Base-by-base conservation (phyloP, 2,113 vertebrate genomes). In the Actenoides hombroni region DNA sequence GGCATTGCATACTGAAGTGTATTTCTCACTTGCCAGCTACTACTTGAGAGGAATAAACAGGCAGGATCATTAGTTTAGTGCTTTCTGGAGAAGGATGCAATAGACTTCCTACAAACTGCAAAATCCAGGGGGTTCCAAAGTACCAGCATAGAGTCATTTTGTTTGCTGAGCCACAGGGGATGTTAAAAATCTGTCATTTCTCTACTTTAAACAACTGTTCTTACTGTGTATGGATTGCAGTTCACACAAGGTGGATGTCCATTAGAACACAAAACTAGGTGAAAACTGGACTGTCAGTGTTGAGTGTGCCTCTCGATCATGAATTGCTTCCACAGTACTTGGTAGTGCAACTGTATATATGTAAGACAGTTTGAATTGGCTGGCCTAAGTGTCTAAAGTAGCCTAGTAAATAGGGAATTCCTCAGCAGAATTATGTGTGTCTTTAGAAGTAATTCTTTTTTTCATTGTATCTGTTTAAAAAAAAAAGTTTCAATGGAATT, bases 41-140 rank as follows among this genome's bases (percentile, higher is more conserved):
- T 92, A 14, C 83, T 96, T 93, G 88, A 92, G 92, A 86, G 88
- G 85, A 90, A 6, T 12, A 29, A 86, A 39, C 51, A 81, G 48
- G 26, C 64, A 83, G 59, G 51, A 90, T 93, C 71, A 60, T 86
- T 73, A 67, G n/a, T 88, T 81, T 91, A 87, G 90, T 90, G 35
- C 90, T 80, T 80, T 83, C 39, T 70, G 82, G 63, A 90, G 90
- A 74, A 85, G 42, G 49, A 59, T 90, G 67, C 44, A 53, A 11
- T 12, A 19, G 33, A 17, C 61, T 86, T 80, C 57, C 42, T 60
- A 33, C 44, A 83, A 48, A 24, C 67, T 85, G 23, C 78, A 78
- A 78, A 94, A 77, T 83, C 35, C 59, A 49, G 48, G 37, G 37
- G n/a, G 15, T 79, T 67, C 65, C 81, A 85, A 19, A 28, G n/a